These are phyloP conservation scores for Agrochola litura DNA, from an alignment of 2,888 invertebrate species.

Conservation along the genomic window DNA sequence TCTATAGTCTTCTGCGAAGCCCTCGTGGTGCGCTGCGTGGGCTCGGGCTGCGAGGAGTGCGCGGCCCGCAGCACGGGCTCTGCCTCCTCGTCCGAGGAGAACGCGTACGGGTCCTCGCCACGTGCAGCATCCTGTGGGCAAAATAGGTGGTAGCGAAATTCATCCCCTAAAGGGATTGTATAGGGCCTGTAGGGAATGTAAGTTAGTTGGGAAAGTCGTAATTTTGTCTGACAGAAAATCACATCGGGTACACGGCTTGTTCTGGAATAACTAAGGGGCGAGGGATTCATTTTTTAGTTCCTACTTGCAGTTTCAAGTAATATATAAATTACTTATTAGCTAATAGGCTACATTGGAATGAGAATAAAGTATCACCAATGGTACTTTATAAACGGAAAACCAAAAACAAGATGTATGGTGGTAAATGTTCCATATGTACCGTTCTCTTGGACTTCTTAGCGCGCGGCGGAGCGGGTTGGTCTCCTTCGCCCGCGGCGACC, in stretches of 20 bases:
- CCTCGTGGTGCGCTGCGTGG: slow-evolving; percentile 65
- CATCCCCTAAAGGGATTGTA: too few species aligned
- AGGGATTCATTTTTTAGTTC: too few species aligned
- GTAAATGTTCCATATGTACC: slow-evolving; percentile 70
- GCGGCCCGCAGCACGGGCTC: slow-evolving; percentile 84
- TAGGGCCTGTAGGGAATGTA: too few species aligned
- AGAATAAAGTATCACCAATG: too few species aligned
- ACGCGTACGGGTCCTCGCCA: slow-evolving; percentile 81
- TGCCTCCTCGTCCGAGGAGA: slow-evolving; percentile 85
- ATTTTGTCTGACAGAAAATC: too few species aligned
- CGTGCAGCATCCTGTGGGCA: slow-evolving; percentile 42
- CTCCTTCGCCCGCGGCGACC: slow-evolving; percentile 77
- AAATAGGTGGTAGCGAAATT: not conserved
- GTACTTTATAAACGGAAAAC: not conserved
- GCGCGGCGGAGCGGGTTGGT: slow-evolving; percentile 74
- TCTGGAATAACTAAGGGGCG: too few species aligned
- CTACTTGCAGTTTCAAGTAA: too few species aligned
- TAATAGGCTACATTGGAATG: too few species aligned
- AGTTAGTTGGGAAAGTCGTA: too few species aligned
- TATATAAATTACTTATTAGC: too few species aligned
- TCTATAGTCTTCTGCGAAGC: slow-evolving; percentile 72
- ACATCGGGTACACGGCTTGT: too few species aligned
- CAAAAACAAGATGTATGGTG: not conserved
- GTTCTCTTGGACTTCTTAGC: slow-evolving; percentile 85
- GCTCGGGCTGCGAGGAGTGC: slow-evolving; percentile 72